Percentiles rank a stretch among this genome's conserved stretches.
phyloP scores from a whole-genome alignment of 1,140 invertebrate species.

The Drosophila kikkawai region DNA sequence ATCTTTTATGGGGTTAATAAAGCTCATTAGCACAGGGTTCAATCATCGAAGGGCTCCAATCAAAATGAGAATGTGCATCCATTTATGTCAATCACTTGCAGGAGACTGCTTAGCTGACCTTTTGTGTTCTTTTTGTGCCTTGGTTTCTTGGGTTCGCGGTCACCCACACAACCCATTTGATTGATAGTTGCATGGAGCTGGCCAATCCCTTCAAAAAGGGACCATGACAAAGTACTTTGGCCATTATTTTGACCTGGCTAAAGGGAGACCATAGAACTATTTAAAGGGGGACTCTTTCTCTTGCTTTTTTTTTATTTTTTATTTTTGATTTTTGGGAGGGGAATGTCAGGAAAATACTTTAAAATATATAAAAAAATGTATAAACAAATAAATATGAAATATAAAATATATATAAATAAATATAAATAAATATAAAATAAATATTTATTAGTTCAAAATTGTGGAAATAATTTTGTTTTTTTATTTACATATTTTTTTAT shows the following conservation, averaged over 20 bases:
- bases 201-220: conserved; percentile 44
- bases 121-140: background rate
- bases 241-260: conserved; percentile 12
- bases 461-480: background rate
- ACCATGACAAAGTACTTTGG: conserved; percentile 74
- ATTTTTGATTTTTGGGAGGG: background rate
- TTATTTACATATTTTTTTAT: background rate
- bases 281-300: background rate
- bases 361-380: background rate
- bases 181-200: conserved; percentile 76
- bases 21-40: conserved; percentile 65
- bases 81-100: conserved; percentile 45
- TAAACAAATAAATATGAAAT: too few relatives aligned
- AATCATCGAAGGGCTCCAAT: conserved; percentile 35
- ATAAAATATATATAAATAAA: too few relatives aligned
- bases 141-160: conserved; percentile 8
- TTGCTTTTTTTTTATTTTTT: background rate
- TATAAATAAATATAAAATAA: background rate
- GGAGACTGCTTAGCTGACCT: conserved; percentile 10
- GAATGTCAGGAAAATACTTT: conserved; percentile 3
- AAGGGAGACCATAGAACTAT: background rate
- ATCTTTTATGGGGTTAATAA: conserved; percentile 25
- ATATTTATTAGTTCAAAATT: background rate
- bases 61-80: conserved; percentile 46
- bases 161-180: conserved; percentile 60